Evolutionary conservation across 2,113 vertebrate genomes (phyloP).

Genomic region (Pyrgilauda ruficollis): DNA sequence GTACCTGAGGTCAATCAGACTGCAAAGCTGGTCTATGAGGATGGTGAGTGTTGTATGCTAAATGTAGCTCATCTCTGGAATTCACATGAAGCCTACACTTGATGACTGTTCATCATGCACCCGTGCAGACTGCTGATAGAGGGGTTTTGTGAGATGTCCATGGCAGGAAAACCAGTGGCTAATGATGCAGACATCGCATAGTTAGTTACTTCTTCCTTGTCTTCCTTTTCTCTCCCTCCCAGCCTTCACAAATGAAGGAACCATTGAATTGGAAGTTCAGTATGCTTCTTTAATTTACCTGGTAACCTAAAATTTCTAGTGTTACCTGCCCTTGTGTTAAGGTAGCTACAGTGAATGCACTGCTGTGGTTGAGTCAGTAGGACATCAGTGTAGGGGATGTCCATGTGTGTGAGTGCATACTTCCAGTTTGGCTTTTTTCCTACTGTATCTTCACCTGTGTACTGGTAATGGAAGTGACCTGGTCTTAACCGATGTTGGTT

Average conservation of each 20-base stretch:
- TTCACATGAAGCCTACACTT: neutral
- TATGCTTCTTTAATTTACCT: neutral
- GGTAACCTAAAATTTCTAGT: neutral
- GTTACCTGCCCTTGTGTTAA: neutral
- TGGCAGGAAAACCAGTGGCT: neutral
- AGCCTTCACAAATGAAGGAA: neutral
- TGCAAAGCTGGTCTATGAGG: conserved; percentile 94
- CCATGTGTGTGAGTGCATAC: neutral
- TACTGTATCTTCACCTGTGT: neutral
- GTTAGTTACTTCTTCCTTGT: neutral
- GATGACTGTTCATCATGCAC: neutral
- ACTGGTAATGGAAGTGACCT: fast-evolving
- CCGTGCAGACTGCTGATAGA: neutral
- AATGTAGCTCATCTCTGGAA: neutral
- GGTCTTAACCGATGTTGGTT: neutral
- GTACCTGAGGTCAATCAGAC: conserved; percentile 76
- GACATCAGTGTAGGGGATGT: neutral
- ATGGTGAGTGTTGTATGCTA: conserved; percentile 78
- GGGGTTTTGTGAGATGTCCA: neutral
- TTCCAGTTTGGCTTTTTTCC: neutral
- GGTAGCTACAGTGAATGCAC: neutral
- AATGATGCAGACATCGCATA: neutral
- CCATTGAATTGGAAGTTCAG: neutral
- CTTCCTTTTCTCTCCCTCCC: neutral
- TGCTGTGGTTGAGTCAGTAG: neutral